Evolutionary conservation across 2,113 vertebrate genomes (phyloP).

Genomic region (Glareola pratincola): DNA sequence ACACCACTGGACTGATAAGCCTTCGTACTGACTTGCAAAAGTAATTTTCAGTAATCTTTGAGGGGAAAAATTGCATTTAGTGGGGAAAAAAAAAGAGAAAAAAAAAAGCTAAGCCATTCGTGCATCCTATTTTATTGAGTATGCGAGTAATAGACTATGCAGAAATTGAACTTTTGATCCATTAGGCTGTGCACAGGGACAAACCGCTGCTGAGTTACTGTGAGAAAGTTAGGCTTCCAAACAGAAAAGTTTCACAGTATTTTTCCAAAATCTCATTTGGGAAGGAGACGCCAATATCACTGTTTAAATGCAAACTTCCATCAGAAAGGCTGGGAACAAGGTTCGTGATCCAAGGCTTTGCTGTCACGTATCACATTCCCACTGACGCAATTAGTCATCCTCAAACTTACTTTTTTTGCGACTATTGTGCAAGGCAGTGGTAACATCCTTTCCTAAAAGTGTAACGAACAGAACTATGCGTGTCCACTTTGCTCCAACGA

Average conservation of each 20-base stretch:
- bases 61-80: conserved; percentile 69
- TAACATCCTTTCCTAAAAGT: background rate
- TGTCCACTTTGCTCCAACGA: background rate
- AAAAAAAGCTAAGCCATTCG: conserved; percentile 30
- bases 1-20: conserved; percentile 62
- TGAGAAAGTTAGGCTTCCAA: conserved; percentile 41
- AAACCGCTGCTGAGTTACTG: background rate
- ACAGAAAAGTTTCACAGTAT: conserved; percentile 13
- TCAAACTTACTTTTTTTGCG: background rate
- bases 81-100: background rate
- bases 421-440: background rate
- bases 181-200: conserved; percentile 13
- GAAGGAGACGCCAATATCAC: background rate
- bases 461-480: background rate
- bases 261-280: background rate
- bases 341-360: background rate
- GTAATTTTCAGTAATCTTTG: conserved; percentile 69
- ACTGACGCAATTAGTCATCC: background rate
- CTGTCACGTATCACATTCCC: background rate
- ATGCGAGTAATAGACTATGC: conserved; percentile 29
- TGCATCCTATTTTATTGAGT: conserved; percentile 46
- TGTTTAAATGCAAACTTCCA: background rate
- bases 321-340: background rate
- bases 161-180: conserved; percentile 41
- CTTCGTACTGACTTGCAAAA: conserved; percentile 62